Base-by-base conservation (phyloP, 35 echinoderm and acorn worm genomes). In the Ophioderma brevispina region DNA sequence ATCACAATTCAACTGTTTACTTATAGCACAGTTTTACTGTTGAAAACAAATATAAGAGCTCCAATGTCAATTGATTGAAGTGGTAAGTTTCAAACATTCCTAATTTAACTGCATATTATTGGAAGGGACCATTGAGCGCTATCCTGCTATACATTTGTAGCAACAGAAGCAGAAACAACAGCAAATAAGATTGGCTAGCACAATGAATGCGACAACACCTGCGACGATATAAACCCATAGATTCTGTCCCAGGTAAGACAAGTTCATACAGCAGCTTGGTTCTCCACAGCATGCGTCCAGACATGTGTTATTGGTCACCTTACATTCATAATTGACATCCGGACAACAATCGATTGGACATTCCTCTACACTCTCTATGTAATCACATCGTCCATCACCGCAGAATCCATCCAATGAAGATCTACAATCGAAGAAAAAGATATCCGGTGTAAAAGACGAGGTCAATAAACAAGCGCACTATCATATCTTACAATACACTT, bases 361-460 rank as follows among this genome's bases (percentile, higher is more conserved):
- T 33, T 38, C 33, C 23, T 83, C 89, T 0, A 36, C 34, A 28
- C 21, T 64, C 50, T 90, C 89, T 23, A 1, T 82, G 19, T 40
- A n/a, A 56, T 90, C 89, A 38, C 89, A 90, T 13, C 89, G 79
- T 31, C 89, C 89, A 36, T 90, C 89, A 37, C 89, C 89, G 37
- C 89, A 90, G 41, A 90, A 90, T 31, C 79, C 89, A 19, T 76
- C 38, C 0, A 19, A 55, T 40, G 80, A 37, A 11, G 49, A 89
- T 34, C 87, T 89, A n/a, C n/a, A n/a, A n/a, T n/a, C n/a, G n/a
- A n/a, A n/a, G n/a, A n/a, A n/a, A n/a, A n/a, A n/a, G n/a, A n/a
- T n/a, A n/a, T n/a, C n/a, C n/a, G n/a, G n/a, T n/a, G n/a, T n/a
- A n/a, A n/a, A n/a, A n/a, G n/a, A n/a, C n/a, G n/a, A n/a, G n/a